phyloP scores from a whole-genome alignment of 2,888 invertebrate species.

The Agrochola lota region DNA sequence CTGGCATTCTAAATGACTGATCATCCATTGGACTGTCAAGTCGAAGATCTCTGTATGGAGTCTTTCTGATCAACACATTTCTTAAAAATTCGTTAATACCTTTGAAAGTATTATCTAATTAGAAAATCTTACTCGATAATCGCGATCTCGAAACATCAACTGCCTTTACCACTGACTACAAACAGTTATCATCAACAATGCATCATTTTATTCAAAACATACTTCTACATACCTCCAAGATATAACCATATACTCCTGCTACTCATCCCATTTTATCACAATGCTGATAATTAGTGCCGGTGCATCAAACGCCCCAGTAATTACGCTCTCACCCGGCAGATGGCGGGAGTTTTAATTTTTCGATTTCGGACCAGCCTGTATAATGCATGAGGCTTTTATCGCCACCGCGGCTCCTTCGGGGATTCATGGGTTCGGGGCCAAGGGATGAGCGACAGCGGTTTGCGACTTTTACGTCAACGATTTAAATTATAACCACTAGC shows the following conservation, averaged over 20 bases:
- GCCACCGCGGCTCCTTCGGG: conserved; percentile 89
- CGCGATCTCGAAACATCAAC: background rate
- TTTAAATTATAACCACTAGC: background rate
- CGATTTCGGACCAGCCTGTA: conserved; percentile 89
- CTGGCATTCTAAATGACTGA: too few species aligned
- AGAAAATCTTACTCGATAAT: background rate
- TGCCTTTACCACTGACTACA: background rate
- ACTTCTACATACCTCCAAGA: conserved; percentile 6
- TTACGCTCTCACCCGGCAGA: conserved; percentile 84
- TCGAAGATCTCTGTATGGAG: background rate
- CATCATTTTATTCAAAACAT: conserved; percentile 9
- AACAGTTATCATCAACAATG: conserved; percentile 1
- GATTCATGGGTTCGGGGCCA: conserved; percentile 68
- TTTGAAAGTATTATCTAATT: background rate
- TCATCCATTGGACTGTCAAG: too few species aligned
- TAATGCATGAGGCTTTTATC: conserved; percentile 90
- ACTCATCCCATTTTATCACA: conserved; percentile 59
- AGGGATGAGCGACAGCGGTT: conserved; percentile 65
- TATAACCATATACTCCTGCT: conserved; percentile 29
- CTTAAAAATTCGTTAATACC: background rate
- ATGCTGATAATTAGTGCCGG: conserved; percentile 77
- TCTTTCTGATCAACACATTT: too few species aligned
- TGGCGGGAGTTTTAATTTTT: conserved; percentile 90
- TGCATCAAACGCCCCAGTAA: conserved; percentile 81
- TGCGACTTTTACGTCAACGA: background rate